phyloP scores from a whole-genome alignment of 92 coral and sea anemone species.

The Epizoanthus scotinus region DNA sequence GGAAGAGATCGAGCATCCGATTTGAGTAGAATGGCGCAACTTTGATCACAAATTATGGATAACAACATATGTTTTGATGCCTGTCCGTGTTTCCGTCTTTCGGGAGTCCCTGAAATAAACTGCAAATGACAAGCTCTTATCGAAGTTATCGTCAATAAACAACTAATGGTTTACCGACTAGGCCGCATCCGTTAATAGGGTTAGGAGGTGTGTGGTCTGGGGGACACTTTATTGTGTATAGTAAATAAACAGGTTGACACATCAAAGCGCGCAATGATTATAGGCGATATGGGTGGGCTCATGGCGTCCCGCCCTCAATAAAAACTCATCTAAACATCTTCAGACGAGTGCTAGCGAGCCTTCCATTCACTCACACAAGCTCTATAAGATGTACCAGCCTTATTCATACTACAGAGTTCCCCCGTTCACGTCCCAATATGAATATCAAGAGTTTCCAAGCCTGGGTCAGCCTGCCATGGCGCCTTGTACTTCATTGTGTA shows the following conservation, averaged over 20 bases:
- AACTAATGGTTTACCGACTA: constrained; percentile 45
- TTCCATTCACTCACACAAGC: constrained; percentile 26
- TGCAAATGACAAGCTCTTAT: constrained; percentile 2
- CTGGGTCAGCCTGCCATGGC: background rate
- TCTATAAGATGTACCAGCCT: constrained; percentile 15
- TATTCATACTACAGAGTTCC: constrained; percentile 6
- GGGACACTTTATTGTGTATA: constrained; percentile 62
- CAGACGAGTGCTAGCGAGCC: constrained; percentile 27
- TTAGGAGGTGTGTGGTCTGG: constrained; percentile 57
- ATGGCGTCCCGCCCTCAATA: constrained; percentile 15
- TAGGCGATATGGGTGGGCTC: constrained; percentile 29
- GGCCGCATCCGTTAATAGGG: constrained; percentile 27
- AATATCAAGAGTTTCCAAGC: background rate
- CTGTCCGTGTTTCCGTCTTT: background rate
- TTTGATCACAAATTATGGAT: background rate
- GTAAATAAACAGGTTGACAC: constrained; percentile 71
- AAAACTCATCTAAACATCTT: constrained; percentile 34
- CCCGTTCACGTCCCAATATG: constrained; percentile 9
- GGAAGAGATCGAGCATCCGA: constrained; percentile 2
- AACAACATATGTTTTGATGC: background rate
- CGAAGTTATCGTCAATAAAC: constrained; percentile 36
- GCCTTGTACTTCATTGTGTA: constrained; percentile 14
- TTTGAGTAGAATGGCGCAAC: background rate
- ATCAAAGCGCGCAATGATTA: constrained; percentile 43
- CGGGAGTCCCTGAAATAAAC: constrained; percentile 10